phyloP scores from a whole-genome alignment of 2,113 vertebrate genomes.

The Petrocephalus microphthalmus region DNA sequence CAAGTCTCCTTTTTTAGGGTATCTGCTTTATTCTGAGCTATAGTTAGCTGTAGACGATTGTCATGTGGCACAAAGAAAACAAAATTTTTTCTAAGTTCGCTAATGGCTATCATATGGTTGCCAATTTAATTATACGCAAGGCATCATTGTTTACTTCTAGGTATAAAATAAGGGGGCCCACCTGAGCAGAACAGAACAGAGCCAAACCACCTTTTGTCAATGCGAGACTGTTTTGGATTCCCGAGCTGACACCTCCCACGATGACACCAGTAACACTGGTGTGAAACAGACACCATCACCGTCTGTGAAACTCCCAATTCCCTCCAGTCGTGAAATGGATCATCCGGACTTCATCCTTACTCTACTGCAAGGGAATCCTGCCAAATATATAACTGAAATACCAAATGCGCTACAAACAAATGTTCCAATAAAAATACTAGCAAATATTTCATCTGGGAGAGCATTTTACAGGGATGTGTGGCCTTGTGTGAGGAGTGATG shows the following conservation, averaged over 20 bases:
- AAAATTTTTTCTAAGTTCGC: neutral
- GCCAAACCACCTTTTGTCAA: neutral
- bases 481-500: neutral
- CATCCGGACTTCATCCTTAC: neutral
- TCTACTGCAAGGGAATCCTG: neutral
- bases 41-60: neutral
- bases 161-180: neutral
- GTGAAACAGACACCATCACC: neutral
- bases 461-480: neutral
- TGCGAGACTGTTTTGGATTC: neutral
- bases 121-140: neutral
- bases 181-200: neutral
- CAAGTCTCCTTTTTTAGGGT: neutral
- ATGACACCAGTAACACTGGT: neutral
- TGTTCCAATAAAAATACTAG: neutral
- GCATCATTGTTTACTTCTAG: neutral
- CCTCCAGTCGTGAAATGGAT: neutral
- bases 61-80: neutral
- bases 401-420: neutral
- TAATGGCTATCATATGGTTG: neutral
- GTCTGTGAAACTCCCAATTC: neutral
- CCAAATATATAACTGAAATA: neutral
- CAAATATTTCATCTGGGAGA: neutral
- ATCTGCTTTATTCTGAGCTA: neutral
- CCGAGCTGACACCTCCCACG: neutral